Conservation (phyloP, 2,113 vertebrate genomes). For the Podiceps cristatus region DNA sequence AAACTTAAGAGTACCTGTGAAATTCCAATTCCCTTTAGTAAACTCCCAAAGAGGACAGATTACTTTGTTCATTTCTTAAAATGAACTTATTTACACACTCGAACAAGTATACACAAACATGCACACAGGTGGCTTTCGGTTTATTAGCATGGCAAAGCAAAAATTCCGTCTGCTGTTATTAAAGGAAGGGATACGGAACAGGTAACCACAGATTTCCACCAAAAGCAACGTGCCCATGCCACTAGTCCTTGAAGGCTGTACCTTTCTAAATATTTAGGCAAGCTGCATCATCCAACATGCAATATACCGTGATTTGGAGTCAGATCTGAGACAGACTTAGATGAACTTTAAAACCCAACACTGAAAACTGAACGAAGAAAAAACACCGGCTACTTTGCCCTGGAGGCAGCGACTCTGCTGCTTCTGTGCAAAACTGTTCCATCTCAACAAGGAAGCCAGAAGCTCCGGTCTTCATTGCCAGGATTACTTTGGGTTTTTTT, state of each 20-base stretch:
- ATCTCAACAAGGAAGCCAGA: neutral
- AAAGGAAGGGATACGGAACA: neutral
- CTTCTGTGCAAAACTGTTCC: neutral
- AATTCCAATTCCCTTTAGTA: neutral
- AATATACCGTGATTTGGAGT: neutral
- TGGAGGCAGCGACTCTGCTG: neutral
- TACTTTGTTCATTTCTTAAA: neutral
- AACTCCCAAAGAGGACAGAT: neutral
- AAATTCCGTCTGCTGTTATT: neutral
- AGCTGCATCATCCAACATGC: neutral
- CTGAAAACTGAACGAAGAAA: neutral
- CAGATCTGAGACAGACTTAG: neutral
- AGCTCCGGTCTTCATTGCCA: accelerated
- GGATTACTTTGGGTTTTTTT: neutral
- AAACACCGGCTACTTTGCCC: accelerated
- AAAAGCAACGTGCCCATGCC: accelerated
- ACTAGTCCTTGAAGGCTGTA: neutral
- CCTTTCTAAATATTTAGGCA: neutral
- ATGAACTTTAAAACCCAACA: neutral
- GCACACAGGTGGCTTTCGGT: neutral
- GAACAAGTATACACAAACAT: neutral
- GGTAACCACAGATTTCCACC: neutral
- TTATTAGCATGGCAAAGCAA: neutral
- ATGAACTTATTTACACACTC: neutral
- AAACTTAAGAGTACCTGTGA: neutral